A percentile compares a stretch with the other conserved stretches of the same genome.
phyloP scores from a whole-genome alignment of 35 echinoderm and acorn worm genomes.

The Heliocidaris tuberculata region DNA sequence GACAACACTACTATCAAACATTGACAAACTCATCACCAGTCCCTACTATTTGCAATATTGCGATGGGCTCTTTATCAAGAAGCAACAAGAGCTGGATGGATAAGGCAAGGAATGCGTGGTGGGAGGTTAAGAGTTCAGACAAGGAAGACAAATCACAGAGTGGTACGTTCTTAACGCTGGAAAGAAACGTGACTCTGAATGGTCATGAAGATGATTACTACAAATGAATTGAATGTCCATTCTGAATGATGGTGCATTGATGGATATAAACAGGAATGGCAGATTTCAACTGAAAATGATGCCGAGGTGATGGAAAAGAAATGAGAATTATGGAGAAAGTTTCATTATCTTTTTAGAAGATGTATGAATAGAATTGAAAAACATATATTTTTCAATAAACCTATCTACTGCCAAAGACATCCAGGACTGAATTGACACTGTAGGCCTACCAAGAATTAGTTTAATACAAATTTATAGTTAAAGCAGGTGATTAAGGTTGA shows the following conservation, averaged over 20 bases:
- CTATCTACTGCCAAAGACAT: no score
- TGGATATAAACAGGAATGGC: not conserved
- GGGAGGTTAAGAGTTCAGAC: not conserved
- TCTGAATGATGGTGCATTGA: not conserved
- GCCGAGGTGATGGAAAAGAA: not conserved
- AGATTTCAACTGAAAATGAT: not conserved
- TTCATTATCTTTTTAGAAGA: no score
- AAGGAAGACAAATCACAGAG: not conserved
- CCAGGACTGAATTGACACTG: no score
- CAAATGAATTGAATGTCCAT: not conserved
- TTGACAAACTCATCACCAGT: not conserved
- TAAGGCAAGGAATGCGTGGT: not conserved
- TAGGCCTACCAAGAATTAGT: no score
- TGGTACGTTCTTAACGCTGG: not conserved
- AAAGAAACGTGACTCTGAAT: conserved; percentile 3
- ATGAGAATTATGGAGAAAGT: not conserved
- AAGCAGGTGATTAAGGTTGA: no score
- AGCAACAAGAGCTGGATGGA: not conserved
- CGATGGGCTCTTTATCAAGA: conserved; percentile 2
- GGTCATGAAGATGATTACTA: not conserved
- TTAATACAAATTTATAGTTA: no score
- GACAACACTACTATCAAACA: not conserved
- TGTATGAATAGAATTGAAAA: no score
- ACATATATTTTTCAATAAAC: no score
- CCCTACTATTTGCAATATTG: not conserved